These are phyloP conservation scores for Megalonaias nervosa DNA, from an alignment of 1,140 invertebrate genomes.

Conservation along the genomic window DNA sequence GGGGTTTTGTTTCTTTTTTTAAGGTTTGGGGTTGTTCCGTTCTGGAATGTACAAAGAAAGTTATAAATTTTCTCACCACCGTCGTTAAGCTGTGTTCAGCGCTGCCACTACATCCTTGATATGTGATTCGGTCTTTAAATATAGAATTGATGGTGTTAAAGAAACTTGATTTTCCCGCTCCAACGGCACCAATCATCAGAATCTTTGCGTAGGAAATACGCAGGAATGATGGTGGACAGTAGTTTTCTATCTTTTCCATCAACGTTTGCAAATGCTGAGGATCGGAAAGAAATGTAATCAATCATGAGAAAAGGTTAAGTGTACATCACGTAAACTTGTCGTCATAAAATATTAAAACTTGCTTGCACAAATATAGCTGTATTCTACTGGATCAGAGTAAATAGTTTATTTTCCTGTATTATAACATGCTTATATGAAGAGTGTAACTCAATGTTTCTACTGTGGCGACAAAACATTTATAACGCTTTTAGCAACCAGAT, in stretches of 20 bases:
- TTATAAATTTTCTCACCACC: constrained; percentile 19
- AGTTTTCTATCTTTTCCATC: constrained; percentile 22
- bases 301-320: neutral
- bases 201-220: constrained; percentile 28
- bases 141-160: constrained; percentile 47
- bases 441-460: too few relatives aligned
- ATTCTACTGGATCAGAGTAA: too few relatives aligned
- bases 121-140: constrained; percentile 33
- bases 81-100: constrained; percentile 43
- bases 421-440: too few relatives aligned
- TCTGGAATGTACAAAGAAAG: neutral
- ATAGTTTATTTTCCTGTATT: too few relatives aligned
- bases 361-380: too few relatives aligned
- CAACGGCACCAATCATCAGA: constrained; percentile 39
- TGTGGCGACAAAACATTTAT: too few relatives aligned
- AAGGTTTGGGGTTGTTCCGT: too few relatives aligned
- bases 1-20: too few relatives aligned
- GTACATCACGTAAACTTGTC: too few relatives aligned
- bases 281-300: neutral
- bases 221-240: constrained; percentile 30
- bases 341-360: too few relatives aligned
- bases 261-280: constrained; percentile 24
- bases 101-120: constrained; percentile 35
- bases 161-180: constrained; percentile 47
- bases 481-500: too few relatives aligned